Conservation (phyloP, 2,797 vertebrate species). For the Clangula hyemalis region DNA sequence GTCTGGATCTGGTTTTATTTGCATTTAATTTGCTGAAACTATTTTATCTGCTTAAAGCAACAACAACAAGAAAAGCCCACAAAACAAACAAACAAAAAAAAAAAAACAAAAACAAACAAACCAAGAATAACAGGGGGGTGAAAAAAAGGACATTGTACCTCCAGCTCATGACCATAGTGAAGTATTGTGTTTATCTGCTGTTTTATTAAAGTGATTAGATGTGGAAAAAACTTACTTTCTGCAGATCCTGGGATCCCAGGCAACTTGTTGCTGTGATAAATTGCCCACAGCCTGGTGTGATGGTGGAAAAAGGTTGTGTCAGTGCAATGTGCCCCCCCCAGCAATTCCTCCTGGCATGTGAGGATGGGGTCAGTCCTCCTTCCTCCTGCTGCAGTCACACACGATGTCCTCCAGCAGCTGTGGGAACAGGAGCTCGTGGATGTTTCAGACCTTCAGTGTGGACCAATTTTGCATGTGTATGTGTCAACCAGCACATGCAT, state of each 20-base stretch:
- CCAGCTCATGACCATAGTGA: neutral
- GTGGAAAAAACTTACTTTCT: neutral
- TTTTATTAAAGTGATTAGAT: neutral
- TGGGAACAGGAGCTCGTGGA: neutral
- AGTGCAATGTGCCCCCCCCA: rapidly evolving
- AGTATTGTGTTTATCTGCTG: neutral
- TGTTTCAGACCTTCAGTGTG: rapidly evolving
- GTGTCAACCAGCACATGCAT: rapidly evolving
- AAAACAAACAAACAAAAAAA: neutral
- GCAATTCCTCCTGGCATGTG: neutral
- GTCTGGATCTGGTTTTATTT: too few species aligned
- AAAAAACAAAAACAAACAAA: neutral
- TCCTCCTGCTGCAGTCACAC: rapidly evolving
- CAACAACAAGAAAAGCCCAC: neutral
- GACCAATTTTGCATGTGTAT: rapidly evolving
- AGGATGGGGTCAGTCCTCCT: neutral
- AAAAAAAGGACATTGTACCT: neutral
- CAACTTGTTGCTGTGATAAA: rapidly evolving
- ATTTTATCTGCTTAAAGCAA: neutral
- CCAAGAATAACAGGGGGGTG: too few species aligned
- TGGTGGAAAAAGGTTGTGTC: neutral
- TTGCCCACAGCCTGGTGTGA: rapidly evolving
- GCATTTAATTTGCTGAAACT: neutral
- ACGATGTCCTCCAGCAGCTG: neutral
- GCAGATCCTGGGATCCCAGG: neutral